Conservation (phyloP, 1,140 invertebrate species). For the Papilio aristodemus region DNA sequence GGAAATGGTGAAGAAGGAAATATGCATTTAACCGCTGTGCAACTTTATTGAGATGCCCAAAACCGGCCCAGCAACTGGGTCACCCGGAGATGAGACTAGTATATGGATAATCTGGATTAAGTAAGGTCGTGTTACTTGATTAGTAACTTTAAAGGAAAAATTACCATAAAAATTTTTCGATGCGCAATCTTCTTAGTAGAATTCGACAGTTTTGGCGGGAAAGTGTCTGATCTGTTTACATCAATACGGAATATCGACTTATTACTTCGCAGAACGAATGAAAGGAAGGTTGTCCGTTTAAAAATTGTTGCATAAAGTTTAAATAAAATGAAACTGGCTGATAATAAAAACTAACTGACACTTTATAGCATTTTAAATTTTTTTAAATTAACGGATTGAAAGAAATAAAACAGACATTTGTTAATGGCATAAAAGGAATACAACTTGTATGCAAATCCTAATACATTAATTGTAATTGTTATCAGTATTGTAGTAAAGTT, state of each 20-base stretch:
- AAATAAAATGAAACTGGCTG: neutral
- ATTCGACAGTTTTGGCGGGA: conserved; percentile 3
- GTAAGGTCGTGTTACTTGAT: conserved; percentile 15
- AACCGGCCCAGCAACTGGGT: conserved; percentile 20
- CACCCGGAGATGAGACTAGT: conserved; percentile 1
- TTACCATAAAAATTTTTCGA: neutral
- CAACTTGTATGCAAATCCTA: neutral
- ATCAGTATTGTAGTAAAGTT: too few species aligned
- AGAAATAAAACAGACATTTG: neutral
- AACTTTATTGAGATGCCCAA: conserved; percentile 20
- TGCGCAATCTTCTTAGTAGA: conserved; percentile 2
- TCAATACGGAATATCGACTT: neutral
- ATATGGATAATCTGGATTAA: conserved; percentile 2
- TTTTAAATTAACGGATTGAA: neutral
- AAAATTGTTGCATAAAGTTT: conserved; percentile 2
- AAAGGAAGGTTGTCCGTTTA: conserved; percentile 15
- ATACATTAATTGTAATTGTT: too few species aligned
- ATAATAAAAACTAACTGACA: neutral
- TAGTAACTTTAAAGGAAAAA: neutral
- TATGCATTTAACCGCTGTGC: neutral
- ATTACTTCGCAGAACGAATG: neutral
- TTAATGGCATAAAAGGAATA: neutral
- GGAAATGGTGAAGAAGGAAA: conserved; percentile 20
- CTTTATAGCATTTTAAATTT: neutral
- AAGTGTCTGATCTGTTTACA: neutral